Base-by-base conservation (phyloP, 2,888 invertebrate genomes). In the Odiellus spinosus region DNA sequence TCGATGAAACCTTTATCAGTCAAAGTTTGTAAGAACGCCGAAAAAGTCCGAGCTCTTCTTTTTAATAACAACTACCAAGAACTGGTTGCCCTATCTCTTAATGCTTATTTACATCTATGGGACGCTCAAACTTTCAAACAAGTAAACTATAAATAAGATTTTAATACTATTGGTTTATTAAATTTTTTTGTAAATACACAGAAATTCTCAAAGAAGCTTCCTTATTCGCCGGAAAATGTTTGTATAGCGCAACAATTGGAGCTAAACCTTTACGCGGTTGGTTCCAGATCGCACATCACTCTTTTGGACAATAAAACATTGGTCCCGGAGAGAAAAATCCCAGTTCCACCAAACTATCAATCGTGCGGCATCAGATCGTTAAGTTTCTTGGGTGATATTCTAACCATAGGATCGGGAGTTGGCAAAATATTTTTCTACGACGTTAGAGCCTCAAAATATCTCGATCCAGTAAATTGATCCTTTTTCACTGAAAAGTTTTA, bases 401-500 rank as follows among this genome's bases (percentile, higher is more conserved):
- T 95, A 53, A 91, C 93, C 2, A 84, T 93, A 54, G 93, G 93
- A 15, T 93, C 91, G 0, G 91, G 91, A 0, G 72, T 85, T 18
- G 91, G 93, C 15, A 76, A 84, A 69, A 70, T 95, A 2, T 79
- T 91, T 75, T 93, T 95, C 69, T 93, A 90, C 64, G 95, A 95
- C 64, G 72, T 91, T 50, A 76, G 85, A 58, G 87, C 86, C 20
- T 82, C 82, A 42, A 88, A 87, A 66, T 93, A 90, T 66, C 68
- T 93, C 44, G 88, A 90, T 62, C 85, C 15, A 38, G 38, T 5
- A 18, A 18, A 85, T 53, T 26, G 8, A 26, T 26, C 8, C 8
- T 26, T 26, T 26, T 26, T n/a, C n/a, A n/a, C n/a, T n/a, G n/a
- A n/a, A n/a, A n/a, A 26, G 8, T 26, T 26, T 6, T 26, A 6